Percentiles rank a stretch among this genome's conserved stretches.
Evolutionary conservation across 1,140 invertebrate species (phyloP).

Genomic region (Conopomorpha cramerella): DNA sequence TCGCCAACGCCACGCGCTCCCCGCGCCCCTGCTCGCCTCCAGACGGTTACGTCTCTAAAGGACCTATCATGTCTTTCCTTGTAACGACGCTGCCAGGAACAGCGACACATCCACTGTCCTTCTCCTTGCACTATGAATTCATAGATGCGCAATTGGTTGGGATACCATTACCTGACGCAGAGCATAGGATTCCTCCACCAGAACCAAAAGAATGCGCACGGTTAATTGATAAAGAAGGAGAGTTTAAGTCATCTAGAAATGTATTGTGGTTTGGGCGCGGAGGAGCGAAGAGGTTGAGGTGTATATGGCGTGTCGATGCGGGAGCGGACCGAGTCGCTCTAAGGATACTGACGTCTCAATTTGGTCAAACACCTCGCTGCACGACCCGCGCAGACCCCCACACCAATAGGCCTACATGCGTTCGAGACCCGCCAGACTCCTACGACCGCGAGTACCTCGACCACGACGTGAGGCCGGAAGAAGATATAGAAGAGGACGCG

Average conservation of each 20-base stretch:
- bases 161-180: conserved; percentile 15
- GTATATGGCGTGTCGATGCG: conserved; percentile 75
- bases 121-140: conserved; percentile 79
- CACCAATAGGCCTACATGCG: conserved; percentile 62
- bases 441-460: conserved; percentile 9
- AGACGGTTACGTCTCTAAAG: conserved; percentile 79
- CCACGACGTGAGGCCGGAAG: conserved; percentile 4
- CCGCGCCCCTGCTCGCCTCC: conserved; percentile 75
- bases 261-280: conserved; percentile 79
- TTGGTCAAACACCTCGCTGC: conserved; percentile 57
- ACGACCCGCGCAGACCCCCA: conserved; percentile 72
- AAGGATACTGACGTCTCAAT: conserved; percentile 28
- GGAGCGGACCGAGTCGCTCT: conserved; percentile 67
- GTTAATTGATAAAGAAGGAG: conserved; percentile 58
- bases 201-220: conserved; percentile 29
- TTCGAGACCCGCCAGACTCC: conserved; percentile 17
- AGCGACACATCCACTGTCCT: conserved; percentile 69
- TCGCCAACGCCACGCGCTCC: conserved; percentile 72
- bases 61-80: conserved; percentile 35
- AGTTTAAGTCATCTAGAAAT: conserved; percentile 69
- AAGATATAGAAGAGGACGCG: conserved; percentile 28
- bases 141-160: conserved; percentile 75
- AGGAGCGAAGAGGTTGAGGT: conserved; percentile 73
- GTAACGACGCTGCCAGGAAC: conserved; percentile 66
- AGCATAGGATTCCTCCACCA: conserved; percentile 17